Conservation (phyloP, 2,113 vertebrate species). For the Nibea coibor region DNA sequence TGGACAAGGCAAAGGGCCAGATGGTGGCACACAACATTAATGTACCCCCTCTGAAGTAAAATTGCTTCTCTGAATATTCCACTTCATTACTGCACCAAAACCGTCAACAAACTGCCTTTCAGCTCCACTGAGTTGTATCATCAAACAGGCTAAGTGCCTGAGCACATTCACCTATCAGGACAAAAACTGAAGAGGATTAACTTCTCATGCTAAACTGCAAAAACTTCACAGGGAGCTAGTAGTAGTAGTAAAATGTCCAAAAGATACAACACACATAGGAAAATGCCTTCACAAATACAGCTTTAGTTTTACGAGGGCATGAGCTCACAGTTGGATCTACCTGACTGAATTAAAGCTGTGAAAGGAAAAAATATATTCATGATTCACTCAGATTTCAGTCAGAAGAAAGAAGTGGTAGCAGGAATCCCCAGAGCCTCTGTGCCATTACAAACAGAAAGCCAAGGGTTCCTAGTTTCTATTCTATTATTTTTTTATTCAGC, state of each 20-base stretch:
- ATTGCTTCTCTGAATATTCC: constrained; percentile 43
- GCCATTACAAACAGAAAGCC: constrained; percentile 17
- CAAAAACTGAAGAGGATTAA: background rate
- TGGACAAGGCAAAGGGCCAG: constrained; percentile 48
- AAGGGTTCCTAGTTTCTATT: constrained; percentile 7
- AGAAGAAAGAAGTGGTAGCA: constrained; percentile 4
- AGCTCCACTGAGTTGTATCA: constrained; percentile 34
- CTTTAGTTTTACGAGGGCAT: constrained; percentile 12
- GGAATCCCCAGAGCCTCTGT: constrained; percentile 5
- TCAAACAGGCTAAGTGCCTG: constrained; percentile 23
- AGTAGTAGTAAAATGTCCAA: too few relatives aligned
- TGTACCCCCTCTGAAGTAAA: constrained; percentile 52
- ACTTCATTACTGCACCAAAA: constrained; percentile 38
- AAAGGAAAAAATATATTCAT: constrained; percentile 37
- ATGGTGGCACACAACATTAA: constrained; percentile 62
- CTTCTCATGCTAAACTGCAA: constrained; percentile 12
- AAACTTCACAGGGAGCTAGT: background rate
- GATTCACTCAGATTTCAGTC: constrained; percentile 17
- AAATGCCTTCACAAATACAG: background rate
- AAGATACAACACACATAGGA: background rate
- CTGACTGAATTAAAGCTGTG: constrained; percentile 30
- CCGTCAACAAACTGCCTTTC: constrained; percentile 42
- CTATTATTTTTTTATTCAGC: background rate
- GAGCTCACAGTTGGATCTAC: constrained; percentile 37
- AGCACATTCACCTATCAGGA: constrained; percentile 25